A percentile compares a stretch with the other conserved stretches of the same genome.
Evolutionary conservation across 2,888 invertebrate genomes (phyloP).

Genomic region (Pseudococcus longispinus): DNA sequence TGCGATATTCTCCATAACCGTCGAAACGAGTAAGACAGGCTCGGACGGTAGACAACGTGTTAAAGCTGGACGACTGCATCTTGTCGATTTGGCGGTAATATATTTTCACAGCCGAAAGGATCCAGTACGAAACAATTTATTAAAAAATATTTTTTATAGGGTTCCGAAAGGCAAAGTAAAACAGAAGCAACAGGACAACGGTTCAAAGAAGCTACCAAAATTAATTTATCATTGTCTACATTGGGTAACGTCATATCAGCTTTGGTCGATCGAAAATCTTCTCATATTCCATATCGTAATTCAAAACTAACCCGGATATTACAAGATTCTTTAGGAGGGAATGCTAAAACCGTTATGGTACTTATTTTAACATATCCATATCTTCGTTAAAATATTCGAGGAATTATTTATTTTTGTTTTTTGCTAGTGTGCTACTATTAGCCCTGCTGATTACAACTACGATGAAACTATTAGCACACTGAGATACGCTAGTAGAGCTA

Average conservation of each 20-base stretch:
- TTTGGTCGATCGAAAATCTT: slow-evolving; percentile 94
- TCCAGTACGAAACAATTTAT: slow-evolving; percentile 47
- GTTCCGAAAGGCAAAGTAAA: slow-evolving; percentile 96
- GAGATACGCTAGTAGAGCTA: slow-evolving; percentile 95
- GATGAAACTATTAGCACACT: slow-evolving; percentile 97
- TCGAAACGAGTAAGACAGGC: slow-evolving; percentile 90
- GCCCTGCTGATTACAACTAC: slow-evolving; percentile 95
- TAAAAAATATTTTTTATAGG: slow-evolving; percentile 67
- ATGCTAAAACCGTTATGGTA: slow-evolving; percentile 94
- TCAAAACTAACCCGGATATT: slow-evolving; percentile 92
- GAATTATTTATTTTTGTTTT: background rate
- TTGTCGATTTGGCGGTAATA: slow-evolving; percentile 91
- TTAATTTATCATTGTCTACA: slow-evolving; percentile 95
- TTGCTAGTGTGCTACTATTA: slow-evolving; percentile 88
- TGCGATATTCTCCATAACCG: slow-evolving; percentile 97
- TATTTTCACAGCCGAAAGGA: slow-evolving; percentile 61
- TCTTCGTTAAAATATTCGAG: background rate
- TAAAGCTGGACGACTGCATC: slow-evolving; percentile 93
- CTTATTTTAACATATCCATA: slow-evolving; percentile 58
- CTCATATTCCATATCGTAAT: slow-evolving; percentile 97
- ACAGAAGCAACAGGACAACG: slow-evolving; percentile 93
- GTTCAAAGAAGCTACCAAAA: slow-evolving; percentile 95
- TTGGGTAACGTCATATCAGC: slow-evolving; percentile 98
- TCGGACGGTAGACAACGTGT: slow-evolving; percentile 85
- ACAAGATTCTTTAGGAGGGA: slow-evolving; percentile 96